Evolutionary conservation across 2,888 invertebrate genomes (phyloP), one percentile per base, ranked within the genome.

Genomic region (Thysanoteuthis rhombus): DNA sequence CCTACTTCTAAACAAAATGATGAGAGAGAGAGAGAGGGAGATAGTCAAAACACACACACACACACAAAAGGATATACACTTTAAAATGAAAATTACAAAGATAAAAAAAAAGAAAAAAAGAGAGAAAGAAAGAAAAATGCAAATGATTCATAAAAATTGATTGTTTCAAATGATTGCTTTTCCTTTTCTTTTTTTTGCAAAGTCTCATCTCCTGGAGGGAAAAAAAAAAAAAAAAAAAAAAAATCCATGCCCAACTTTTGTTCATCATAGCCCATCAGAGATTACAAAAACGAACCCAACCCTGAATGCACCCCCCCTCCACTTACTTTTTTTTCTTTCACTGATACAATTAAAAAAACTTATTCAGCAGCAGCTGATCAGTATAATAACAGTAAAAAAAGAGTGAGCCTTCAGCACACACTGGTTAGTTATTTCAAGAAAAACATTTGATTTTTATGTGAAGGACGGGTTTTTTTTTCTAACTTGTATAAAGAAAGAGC

Each of bases 101-200:
- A 75, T n/a, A 75, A n/a, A n/a, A 12, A 3, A 4, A n/a, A 36
- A 58, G 32, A 58, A 32, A 32, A 32, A 5, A 28, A 58, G 28
- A 75, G 75, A 75, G 36, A 36, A 75, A 75, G n/a, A 75, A 75
- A 75, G 75, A 75, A 75, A 75, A 75, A 75, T 75, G 75, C n/a
- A 75, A 75, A 75, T 75, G 75, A 75, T 75, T 75, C 19, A 75
- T 75, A n/a, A 75, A 75, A 75, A 75, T 75, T 75, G 75, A 75
- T 75, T 75, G 75, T 75, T 75, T 75, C 75, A 75, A 75, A 75
- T 75, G 75, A 75, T 75, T 75, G 75, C 75, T 75, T 75, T 75
- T 75, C 36, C 0, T 36, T 75, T 75, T 36, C 4, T 75, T 75
- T n/a, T 75, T 75, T 75, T 36, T 75, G 75, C 75, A 75, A 75